Conservation (phyloP, 2,888 invertebrate genomes). For the Amorpha juglandis region DNA sequence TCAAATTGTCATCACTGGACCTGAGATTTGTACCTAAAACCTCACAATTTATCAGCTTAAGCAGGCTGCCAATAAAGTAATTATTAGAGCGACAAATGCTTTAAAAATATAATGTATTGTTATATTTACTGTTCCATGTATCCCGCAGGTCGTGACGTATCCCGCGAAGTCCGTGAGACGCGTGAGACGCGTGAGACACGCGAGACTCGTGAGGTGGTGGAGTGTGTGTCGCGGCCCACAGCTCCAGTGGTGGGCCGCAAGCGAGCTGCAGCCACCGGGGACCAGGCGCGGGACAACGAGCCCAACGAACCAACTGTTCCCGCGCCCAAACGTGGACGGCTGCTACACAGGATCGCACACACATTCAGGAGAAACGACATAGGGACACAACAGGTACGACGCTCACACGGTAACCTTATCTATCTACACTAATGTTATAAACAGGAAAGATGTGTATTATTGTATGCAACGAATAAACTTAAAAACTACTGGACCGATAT, state of each 20-base stretch:
- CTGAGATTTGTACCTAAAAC: too few relatives aligned
- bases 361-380: constrained; percentile 50
- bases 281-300: not conserved
- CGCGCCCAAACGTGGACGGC: constrained; percentile 57
- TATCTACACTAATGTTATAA: not conserved
- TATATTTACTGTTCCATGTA: not conserved
- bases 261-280: constrained; percentile 60
- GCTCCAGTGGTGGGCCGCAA: constrained; percentile 78
- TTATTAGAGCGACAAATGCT: too few relatives aligned
- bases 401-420: not conserved
- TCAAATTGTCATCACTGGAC: too few relatives aligned
- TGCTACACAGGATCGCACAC: constrained; percentile 61
- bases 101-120: not conserved
- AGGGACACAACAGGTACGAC: constrained; percentile 50
- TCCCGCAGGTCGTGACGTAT: not conserved
- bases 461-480: too few relatives aligned
- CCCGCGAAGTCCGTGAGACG: not conserved
- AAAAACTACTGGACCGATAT: too few relatives aligned
- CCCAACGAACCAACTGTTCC: not conserved
- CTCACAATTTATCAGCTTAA: too few relatives aligned
- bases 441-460: too few relatives aligned
- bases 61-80: too few relatives aligned
- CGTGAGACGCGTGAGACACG: not conserved
- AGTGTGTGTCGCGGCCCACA: constrained; percentile 58
- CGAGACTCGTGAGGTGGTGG: not conserved